Evolutionary conservation across 2,113 vertebrate species (phyloP).

Genomic region (Cyphomyrus discorhynchus): DNA sequence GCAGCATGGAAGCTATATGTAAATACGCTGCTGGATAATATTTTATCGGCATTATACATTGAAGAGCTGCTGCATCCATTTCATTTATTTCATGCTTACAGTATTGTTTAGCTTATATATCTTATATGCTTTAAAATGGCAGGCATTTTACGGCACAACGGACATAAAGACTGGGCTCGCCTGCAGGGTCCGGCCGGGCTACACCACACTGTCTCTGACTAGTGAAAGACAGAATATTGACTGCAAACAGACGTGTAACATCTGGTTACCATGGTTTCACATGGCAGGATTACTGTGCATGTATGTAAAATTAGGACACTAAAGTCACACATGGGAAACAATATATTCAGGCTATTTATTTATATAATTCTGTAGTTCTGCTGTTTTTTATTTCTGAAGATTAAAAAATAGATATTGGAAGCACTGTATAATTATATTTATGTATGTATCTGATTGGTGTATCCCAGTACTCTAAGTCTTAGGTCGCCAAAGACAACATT

Average conservation of each 20-base stretch:
- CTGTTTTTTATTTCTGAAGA: not conserved
- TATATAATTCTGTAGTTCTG: not conserved
- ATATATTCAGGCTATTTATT: not conserved
- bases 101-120: conserved; percentile 2
- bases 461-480: not conserved
- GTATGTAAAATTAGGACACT: not conserved
- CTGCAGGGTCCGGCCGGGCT: not conserved
- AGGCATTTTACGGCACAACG: not conserved
- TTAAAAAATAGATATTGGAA: not conserved
- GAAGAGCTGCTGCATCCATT: not conserved
- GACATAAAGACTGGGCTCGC: not conserved
- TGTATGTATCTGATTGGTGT: not conserved
- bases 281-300: not conserved
- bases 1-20: not conserved
- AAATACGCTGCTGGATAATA: not conserved
- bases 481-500: not conserved
- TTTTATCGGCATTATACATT: not conserved
- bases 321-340: not conserved
- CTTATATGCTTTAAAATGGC: not conserved
- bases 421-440: not conserved
- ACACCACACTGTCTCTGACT: not conserved
- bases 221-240: not conserved
- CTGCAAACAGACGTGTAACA: not conserved
- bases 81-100: not conserved
- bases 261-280: not conserved